Base-by-base conservation (phyloP, 2,888 invertebrate genomes). In the Synergus japonicus region DNA sequence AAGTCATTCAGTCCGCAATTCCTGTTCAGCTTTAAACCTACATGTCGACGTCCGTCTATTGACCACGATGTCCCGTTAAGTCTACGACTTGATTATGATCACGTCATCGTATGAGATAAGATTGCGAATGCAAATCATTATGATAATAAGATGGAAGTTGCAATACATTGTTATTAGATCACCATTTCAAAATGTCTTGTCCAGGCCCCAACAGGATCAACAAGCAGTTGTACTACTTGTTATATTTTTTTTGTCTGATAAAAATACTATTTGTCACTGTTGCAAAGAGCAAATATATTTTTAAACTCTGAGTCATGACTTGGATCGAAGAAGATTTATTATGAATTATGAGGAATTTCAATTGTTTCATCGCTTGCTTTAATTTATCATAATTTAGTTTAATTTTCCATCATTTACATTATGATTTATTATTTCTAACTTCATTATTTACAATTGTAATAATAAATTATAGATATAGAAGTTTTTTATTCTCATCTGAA, bases 101-200 rank as follows among this genome's bases (percentile, higher is more conserved):
- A 65, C 43, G 41, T 44, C 66, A 41, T 66, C 66, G n/a, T 43
- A 43, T 41, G 66, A 66, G 66, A 66, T 66, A 66, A 66, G 66
- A 66, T 66, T 66, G n/a, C 43, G 41, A 66, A 66, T 65, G 37
- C 41, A 65, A 65, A 41, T 41, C 37, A 65, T 65, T 65, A 41
- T 65, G 65, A 65, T 65, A 65, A 65, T 63, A 41, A 65, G 15
- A 29, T 64, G 29, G 22, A 29, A 64, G 65, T 65, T 18, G 18
- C 18, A 43, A 66, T 66, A 43, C n/a, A 43, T 8, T 41, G n/a
- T 66, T 41, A 44, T 66, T 66, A 41, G 10, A 18, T n/a, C 18
- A 66, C 41, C 18, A 66, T 44, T n/a, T 43, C 10, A 18, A 66
- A 43, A 44, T 9, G 43, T 18, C 18, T 66, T 66, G 9, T 41